Percentiles rank a stretch among this genome's conserved stretches.
Conservation (phyloP, 2,113 vertebrate species). For the Athene cunicularia region DNA sequence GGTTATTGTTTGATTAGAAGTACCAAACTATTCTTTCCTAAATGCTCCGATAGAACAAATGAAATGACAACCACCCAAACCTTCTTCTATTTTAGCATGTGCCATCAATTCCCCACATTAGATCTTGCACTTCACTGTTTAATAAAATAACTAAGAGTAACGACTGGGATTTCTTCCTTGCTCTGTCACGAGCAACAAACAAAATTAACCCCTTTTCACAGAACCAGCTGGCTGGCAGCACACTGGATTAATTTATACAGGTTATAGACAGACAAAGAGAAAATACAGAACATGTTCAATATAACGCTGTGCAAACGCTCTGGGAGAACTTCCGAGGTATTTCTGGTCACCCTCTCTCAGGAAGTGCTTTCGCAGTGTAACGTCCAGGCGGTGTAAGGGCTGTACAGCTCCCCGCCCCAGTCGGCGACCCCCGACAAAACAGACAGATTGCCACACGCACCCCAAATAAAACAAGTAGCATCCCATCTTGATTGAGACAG, state of each 20-base stretch:
- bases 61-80: background rate
- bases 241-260: background rate
- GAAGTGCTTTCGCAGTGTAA: background rate
- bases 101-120: background rate
- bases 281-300: background rate
- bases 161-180: background rate
- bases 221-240: background rate
- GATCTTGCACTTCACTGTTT: background rate
- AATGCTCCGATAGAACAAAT: background rate
- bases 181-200: background rate
- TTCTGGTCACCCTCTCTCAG: background rate
- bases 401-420: background rate
- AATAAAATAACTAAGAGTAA: background rate
- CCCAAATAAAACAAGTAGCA: background rate
- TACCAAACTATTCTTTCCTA: background rate
- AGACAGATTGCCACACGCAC: background rate
- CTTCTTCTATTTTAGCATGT: background rate
- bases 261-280: background rate
- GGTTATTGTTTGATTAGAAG: background rate
- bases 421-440: background rate
- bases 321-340: background rate
- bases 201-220: background rate
- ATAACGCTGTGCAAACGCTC: background rate
- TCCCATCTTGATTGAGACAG: background rate
- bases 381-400: background rate